These are phyloP conservation scores for Drosophila pegasa DNA, from an alignment of 2,888 invertebrate genomes.

Conservation along the genomic window DNA sequence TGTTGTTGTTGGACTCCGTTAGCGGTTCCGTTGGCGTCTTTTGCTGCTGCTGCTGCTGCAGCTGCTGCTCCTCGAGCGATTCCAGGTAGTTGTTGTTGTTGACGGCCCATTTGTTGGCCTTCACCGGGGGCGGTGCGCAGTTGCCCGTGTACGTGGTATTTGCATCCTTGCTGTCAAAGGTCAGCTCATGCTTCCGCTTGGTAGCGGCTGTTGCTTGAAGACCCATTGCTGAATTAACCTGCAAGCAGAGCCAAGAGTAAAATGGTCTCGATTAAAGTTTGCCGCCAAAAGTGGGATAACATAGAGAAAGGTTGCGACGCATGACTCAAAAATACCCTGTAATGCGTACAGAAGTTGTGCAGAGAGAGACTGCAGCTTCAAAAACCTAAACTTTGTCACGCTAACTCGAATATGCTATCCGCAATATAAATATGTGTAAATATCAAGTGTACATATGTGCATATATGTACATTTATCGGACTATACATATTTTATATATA, in stretches of 20 bases:
- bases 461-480: not conserved
- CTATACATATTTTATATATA: not conserved
- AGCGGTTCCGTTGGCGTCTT: constrained; percentile 41
- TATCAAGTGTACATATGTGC: not conserved
- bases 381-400: not conserved
- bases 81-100: constrained; percentile 83
- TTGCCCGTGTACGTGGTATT: constrained; percentile 85
- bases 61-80: constrained; percentile 74
- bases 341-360: not conserved
- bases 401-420: not conserved
- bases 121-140: constrained; percentile 86
- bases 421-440: too few species aligned
- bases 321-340: not conserved
- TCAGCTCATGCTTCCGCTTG: constrained; percentile 88
- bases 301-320: not conserved
- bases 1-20: constrained; percentile 62
- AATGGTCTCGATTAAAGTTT: constrained; percentile 32
- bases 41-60: constrained; percentile 40
- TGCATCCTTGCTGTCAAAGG: constrained; percentile 85
- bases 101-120: constrained; percentile 86
- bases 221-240: constrained; percentile 89
- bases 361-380: not conserved
- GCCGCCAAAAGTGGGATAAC: constrained; percentile 35
- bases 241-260: constrained; percentile 39
- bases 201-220: constrained; percentile 89